These are phyloP conservation scores for Drosophila kanekoi DNA, from an alignment of 2,888 invertebrate species.

Conservation along the genomic window DNA sequence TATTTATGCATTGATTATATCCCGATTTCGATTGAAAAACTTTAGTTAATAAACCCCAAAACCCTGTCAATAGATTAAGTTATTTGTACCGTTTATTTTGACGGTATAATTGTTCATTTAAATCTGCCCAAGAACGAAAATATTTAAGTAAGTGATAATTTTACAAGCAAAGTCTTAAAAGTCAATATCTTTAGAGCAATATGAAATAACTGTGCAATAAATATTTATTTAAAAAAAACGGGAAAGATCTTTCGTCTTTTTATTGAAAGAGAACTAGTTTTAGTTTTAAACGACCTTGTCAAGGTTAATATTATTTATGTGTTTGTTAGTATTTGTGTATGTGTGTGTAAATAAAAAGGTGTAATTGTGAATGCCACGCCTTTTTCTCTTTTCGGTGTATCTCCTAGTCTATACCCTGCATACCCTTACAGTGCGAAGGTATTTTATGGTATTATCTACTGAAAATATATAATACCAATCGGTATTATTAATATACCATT, in stretches of 20 bases:
- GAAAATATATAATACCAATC: no score
- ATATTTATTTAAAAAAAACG: slow-evolving; percentile 34
- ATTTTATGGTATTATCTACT: no score
- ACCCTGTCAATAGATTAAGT: slow-evolving; percentile 47
- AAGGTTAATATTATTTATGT: neutral
- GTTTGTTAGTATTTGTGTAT: neutral
- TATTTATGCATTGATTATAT: slow-evolving; percentile 40
- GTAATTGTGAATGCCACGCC: no score
- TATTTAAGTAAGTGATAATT: slow-evolving; percentile 53
- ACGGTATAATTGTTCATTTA: slow-evolving; percentile 23
- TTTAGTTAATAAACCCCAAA: slow-evolving; percentile 7
- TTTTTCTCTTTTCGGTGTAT: no score
- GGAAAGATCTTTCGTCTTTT: neutral
- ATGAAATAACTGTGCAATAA: slow-evolving; percentile 70
- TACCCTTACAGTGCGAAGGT: no score
- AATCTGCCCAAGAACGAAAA: slow-evolving; percentile 28
- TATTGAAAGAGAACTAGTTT: neutral
- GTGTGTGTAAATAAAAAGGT: neutral
- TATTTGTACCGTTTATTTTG: slow-evolving; percentile 17
- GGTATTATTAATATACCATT: no score
- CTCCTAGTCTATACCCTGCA: no score
- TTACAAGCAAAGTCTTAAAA: slow-evolving; percentile 30
- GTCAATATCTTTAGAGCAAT: slow-evolving; percentile 58
- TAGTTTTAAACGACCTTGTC: neutral
- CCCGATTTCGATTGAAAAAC: slow-evolving; percentile 15